Evolutionary conservation across 2,113 vertebrate species (phyloP), one percentile per base, ranked within the genome.

Genomic region (Euleptes europaea): DNA sequence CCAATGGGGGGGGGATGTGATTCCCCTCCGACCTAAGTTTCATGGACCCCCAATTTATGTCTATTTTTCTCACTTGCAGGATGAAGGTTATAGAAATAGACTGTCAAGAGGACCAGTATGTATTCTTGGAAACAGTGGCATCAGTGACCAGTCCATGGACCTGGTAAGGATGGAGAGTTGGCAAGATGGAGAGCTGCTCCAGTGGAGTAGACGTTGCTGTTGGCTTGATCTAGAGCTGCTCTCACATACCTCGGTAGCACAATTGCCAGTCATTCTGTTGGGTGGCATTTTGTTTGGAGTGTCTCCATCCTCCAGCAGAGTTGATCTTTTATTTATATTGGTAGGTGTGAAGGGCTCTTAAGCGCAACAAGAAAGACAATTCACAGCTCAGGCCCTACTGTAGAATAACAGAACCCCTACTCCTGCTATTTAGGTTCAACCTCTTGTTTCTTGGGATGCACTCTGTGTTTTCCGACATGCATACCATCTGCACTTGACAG

Each of bases 161-260:
- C 72, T 84, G 86, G 86, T 88, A 84, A 88, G 83, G 40, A 81
- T 57, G 54, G 26, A 13, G 21, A 71, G 60, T 79, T 85, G 82
- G 69, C 23, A 65, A 35, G 12, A 65, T 67, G 82, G 8, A 28
- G n/a, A 75, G 44, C 14, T 38, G 14, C n/a, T 12, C 26, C 44
- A 67, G 26, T 51, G 38, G 40, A n/a, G 3, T 2, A 71, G 26
- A 33, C 31, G 8, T 38, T 60, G 28, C 51, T 33, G 21, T 19
- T 31, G 12, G n/a, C 66, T 38, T 7, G 44, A 44, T 35, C 47
- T n/a, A 81, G 79, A 35, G 49, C 42, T 44, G 57, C 38, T 42
- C 12, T 23, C 44, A 47, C 12, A 49, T 65, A 33, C 44, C 12
- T 69, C 49, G 38, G 33, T 23, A 72, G 47, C 47, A 82, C 38